Conservation (phyloP, 2,113 vertebrate species). For the Dolichotis patagonum region DNA sequence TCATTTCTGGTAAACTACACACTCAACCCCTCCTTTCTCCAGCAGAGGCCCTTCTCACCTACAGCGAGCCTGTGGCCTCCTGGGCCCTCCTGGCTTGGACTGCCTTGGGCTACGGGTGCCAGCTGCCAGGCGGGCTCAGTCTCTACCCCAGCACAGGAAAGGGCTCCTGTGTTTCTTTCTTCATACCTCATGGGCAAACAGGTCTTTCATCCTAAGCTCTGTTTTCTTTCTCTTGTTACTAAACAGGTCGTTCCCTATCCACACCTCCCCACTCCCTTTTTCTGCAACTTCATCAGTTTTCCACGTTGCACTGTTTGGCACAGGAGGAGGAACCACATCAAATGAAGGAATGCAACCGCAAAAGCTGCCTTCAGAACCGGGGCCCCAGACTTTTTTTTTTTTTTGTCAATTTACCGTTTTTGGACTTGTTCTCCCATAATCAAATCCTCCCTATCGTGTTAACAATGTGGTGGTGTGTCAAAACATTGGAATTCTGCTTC, state of each 20-base stretch:
- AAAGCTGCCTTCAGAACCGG: slow-evolving; percentile 83
- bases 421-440: slow-evolving; percentile 82
- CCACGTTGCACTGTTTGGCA: slow-evolving; percentile 85
- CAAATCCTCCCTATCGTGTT: slow-evolving; percentile 84
- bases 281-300: slow-evolving; percentile 88
- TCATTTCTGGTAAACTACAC: background rate
- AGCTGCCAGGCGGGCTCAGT: slow-evolving; percentile 46
- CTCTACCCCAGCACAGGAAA: slow-evolving; percentile 50
- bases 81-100: background rate
- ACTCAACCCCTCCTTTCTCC: slow-evolving; percentile 47
- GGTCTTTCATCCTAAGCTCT: slow-evolving; percentile 77
- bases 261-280: slow-evolving; percentile 2
- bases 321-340: slow-evolving; percentile 87
- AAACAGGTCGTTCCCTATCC: slow-evolving; percentile 73
- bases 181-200: slow-evolving; percentile 66
- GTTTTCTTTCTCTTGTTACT: slow-evolving; percentile 80
- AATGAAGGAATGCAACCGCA: slow-evolving; percentile 87
- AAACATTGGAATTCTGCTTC: slow-evolving; percentile 82
- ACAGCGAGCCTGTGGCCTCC: background rate
- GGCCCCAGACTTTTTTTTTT: slow-evolving; percentile 69
- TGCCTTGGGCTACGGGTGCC: slow-evolving; percentile 18
- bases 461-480: slow-evolving; percentile 81
- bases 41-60: slow-evolving; percentile 56
- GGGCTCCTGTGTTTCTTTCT: slow-evolving; percentile 53
- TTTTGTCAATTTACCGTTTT: slow-evolving; percentile 84